Conservation (phyloP, 2,797 vertebrate species). For the Fratercula arctica region DNA sequence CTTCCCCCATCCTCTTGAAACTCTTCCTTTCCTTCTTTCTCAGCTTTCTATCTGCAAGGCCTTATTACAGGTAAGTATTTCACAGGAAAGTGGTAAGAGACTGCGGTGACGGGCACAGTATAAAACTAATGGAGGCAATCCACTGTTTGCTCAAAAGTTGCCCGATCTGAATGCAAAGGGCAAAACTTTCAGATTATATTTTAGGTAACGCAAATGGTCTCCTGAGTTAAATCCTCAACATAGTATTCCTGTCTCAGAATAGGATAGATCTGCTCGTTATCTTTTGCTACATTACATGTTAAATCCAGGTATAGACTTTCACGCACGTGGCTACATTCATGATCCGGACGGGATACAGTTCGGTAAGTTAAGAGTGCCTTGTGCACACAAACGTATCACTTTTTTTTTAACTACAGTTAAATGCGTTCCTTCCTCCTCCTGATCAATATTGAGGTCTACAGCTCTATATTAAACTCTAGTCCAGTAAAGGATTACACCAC, state of each 20-base stretch:
- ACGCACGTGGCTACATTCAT: not conserved
- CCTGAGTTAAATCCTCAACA: not conserved
- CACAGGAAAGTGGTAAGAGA: not conserved
- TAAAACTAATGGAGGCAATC: not conserved
- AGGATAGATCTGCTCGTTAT: not conserved
- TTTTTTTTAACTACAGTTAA: not conserved
- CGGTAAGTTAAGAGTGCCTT: not conserved
- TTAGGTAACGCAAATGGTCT: not conserved
- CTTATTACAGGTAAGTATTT: conserved; percentile 10
- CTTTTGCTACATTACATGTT: not conserved
- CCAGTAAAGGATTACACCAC: not conserved
- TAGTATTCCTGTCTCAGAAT: not conserved
- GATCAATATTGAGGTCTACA: not conserved
- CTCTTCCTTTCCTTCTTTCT: not conserved
- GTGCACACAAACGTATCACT: not conserved
- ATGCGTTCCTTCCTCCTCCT: not conserved
- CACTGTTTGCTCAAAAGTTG: not conserved
- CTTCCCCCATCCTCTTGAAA: not conserved
- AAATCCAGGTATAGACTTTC: not conserved
- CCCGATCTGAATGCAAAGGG: not conserved
- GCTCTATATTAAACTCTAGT: not conserved
- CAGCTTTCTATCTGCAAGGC: not conserved
- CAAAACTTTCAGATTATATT: not conserved
- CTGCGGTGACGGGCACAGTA: not conserved
- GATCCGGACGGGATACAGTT: not conserved